phyloP scores from a whole-genome alignment of 1,140 invertebrate species.

The Myzus persicae region DNA sequence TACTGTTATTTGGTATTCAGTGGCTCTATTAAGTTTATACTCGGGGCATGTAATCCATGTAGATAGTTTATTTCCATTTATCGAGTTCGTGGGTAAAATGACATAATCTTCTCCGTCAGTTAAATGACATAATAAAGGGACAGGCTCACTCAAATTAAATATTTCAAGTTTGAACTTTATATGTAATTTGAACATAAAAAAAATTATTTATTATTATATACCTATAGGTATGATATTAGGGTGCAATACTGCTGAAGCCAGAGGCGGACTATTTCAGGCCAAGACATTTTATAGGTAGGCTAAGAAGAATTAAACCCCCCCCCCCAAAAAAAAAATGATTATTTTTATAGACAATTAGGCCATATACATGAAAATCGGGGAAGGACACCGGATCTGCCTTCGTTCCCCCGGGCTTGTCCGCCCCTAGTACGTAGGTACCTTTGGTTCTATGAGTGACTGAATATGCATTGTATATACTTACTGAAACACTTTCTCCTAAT shows the following conservation, averaged over 20 bases:
- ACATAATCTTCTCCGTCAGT: conserved; percentile 47
- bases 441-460: too few relatives aligned
- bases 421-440: too few relatives aligned
- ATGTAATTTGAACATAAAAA: background rate
- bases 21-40: conserved; percentile 20
- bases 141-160: conserved; percentile 40
- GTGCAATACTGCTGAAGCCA: too few relatives aligned
- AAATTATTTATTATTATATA: background rate
- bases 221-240: background rate
- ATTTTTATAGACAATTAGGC: too few relatives aligned
- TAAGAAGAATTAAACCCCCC: too few relatives aligned
- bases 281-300: too few relatives aligned
- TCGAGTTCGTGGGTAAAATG: conserved; percentile 49
- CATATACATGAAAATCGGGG: too few relatives aligned
- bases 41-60: conserved; percentile 40
- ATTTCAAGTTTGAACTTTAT: conserved; percentile 35
- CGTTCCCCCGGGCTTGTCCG: too few relatives aligned
- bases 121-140: conserved; percentile 40
- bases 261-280: too few relatives aligned
- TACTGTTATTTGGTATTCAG: conserved; percentile 34
- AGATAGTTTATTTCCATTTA: conserved; percentile 48
- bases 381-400: too few relatives aligned
- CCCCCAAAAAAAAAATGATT: too few relatives aligned
- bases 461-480: conserved; percentile 36
- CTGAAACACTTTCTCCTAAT: conserved; percentile 48